Evolutionary conservation across 2,113 vertebrate genomes (phyloP), one percentile per base, ranked within the genome.

Genomic region (Ellobius talpinus): DNA sequence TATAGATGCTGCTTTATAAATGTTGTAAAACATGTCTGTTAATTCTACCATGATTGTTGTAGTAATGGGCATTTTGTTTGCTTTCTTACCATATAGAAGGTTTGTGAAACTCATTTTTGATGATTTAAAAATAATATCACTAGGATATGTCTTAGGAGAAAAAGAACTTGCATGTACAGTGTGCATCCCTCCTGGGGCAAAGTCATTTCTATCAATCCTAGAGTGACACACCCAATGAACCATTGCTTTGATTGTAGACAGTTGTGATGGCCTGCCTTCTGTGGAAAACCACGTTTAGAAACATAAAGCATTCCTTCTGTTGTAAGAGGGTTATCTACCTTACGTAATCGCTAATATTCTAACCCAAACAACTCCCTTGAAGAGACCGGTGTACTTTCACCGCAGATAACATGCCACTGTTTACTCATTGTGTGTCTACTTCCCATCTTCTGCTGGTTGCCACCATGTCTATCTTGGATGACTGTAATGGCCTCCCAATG

Each of bases 81-180:
- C 31, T 26, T 90, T 96, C 78, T 93, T 77, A 68, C 70, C 93
- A 68, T 96, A 94, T 89, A 50, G 29, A 61, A 72, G 45, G 65
- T 90, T 94, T 95, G 26, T 79, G 73, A 86, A 85, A 81, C 36
- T 50, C 87, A 63, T 63, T 84, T 84, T 81, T 79, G 58, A 72
- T 93, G 31, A 81, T 58, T 50, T 81, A 81, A 74, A 88, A 78
- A 45, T 24, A 90, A 70, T 45, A 70, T 8, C 65, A 63, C 19
- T 72, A 87, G 29, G 19, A 79, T 29, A 45, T 33, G 3, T 58
- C n/a, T 95, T 70, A 66, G 65, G 52, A 81, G 58, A 61, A 86
- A 91, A 50, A 50, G 33, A 50, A 78, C 70, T 12, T 58, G 58
- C 16, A 45, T 88, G 3, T 58, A 58, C 19, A 58, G 58, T 79